A percentile compares a stretch with the other conserved stretches of the same genome.
Conservation (phyloP, 1,140 invertebrate genomes). For the Stegodyphus mimosarum region DNA sequence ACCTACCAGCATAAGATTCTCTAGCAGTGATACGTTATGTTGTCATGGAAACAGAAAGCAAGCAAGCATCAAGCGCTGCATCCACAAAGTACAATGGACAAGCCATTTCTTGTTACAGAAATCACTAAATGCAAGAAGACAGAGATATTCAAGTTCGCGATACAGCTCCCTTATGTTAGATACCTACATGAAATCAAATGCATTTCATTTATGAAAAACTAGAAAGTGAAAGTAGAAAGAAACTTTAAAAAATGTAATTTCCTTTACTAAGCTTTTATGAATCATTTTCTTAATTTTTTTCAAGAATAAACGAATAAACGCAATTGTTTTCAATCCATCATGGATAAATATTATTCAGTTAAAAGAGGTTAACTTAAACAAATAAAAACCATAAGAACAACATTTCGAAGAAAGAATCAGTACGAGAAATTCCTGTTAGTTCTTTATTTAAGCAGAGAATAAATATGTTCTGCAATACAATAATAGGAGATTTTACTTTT, state of each 20-base stretch:
- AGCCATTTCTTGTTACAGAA: not conserved
- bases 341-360: too few relatives aligned
- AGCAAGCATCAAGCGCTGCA: not conserved
- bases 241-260: not conserved
- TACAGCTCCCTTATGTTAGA: not conserved
- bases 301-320: too few relatives aligned
- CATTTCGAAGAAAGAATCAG: too few relatives aligned
- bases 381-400: too few relatives aligned
- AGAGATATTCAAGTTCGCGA: not conserved
- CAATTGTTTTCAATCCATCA: too few relatives aligned
- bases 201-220: not conserved
- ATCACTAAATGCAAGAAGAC: not conserved
- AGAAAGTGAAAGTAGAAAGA: not conserved
- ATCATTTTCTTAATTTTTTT: too few relatives aligned
- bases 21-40: not conserved
- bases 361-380: too few relatives aligned
- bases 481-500: too few relatives aligned
- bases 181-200: not conserved
- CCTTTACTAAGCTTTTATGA: not conserved
- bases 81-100: not conserved
- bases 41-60: not conserved
- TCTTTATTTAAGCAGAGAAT: too few relatives aligned
- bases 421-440: too few relatives aligned
- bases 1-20: not conserved
- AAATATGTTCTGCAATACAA: too few relatives aligned